phyloP scores from a whole-genome alignment of 2,888 invertebrate genomes.

The Deilephila porcellus region DNA sequence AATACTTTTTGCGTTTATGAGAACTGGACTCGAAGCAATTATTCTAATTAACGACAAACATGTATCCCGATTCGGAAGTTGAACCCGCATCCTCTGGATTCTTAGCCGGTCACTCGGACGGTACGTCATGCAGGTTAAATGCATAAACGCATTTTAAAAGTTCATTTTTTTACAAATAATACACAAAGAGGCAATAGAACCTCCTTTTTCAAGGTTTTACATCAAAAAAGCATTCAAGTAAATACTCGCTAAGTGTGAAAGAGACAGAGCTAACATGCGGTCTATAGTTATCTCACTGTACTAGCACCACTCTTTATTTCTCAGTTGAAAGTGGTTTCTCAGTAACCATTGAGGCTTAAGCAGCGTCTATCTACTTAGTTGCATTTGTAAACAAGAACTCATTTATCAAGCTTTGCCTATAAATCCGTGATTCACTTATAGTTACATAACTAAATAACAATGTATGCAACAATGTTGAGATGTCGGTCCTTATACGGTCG shows the following conservation, averaged over 20 bases:
- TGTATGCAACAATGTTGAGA: not conserved
- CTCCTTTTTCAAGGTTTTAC: no score
- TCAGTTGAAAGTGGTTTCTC: no score
- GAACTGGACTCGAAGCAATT: no score
- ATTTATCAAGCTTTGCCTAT: not conserved
- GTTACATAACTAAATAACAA: conserved; percentile 7
- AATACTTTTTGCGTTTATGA: no score
- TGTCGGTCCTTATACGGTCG: conserved; percentile 33
- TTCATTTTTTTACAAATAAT: not conserved
- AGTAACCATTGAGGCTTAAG: not conserved
- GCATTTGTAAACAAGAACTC: not conserved
- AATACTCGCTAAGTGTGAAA: no score
- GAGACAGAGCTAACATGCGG: no score
- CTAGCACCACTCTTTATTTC: no score
- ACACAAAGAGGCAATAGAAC: no score
- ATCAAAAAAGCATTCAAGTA: no score
- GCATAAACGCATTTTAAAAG: not conserved
- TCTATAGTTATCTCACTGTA: no score
- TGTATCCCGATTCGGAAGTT: not conserved
- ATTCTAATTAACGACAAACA: no score
- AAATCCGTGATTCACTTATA: not conserved
- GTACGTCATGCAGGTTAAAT: not conserved
- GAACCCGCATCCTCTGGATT: not conserved
- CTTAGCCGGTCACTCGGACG: not conserved
- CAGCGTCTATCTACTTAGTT: not conserved